These are phyloP conservation scores for Macrosiphum euphorbiae DNA, from an alignment of 2,888 invertebrate genomes.

Conservation along the genomic window DNA sequence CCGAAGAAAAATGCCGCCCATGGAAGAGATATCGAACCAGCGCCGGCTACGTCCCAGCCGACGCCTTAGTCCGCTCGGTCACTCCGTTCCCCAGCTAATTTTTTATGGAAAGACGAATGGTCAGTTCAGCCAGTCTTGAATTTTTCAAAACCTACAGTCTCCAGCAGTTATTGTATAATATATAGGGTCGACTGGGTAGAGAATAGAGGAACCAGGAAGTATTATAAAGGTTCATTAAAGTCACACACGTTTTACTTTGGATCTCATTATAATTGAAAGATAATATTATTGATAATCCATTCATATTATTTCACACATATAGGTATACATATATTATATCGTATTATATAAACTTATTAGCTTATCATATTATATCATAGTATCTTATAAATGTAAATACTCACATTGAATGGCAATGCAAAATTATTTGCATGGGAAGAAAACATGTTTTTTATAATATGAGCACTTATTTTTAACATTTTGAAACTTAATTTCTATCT, in stretches of 20 bases:
- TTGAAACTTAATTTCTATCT: neutral
- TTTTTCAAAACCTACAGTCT: neutral
- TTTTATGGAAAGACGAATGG: neutral
- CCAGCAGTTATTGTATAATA: neutral
- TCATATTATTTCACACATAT: neutral
- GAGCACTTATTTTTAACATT: neutral
- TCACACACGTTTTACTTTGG: neutral
- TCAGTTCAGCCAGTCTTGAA: neutral
- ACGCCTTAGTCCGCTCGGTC: no score
- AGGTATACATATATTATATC: neutral
- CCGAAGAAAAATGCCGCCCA: no score
- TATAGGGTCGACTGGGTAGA: neutral
- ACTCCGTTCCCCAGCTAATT: no score
- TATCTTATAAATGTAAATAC: neutral
- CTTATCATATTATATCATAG: neutral
- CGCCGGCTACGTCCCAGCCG: no score
- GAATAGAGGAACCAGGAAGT: neutral
- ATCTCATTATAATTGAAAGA: neutral
- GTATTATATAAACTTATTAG: neutral
- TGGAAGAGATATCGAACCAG: no score
- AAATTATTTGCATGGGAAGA: constrained; percentile 1
- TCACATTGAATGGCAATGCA: neutral
- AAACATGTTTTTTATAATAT: constrained; percentile 4
- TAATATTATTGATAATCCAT: neutral
- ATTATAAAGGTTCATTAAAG: neutral